These are phyloP conservation scores for Spheniscus humboldti DNA, from an alignment of 2,797 vertebrate species.

Conservation along the genomic window DNA sequence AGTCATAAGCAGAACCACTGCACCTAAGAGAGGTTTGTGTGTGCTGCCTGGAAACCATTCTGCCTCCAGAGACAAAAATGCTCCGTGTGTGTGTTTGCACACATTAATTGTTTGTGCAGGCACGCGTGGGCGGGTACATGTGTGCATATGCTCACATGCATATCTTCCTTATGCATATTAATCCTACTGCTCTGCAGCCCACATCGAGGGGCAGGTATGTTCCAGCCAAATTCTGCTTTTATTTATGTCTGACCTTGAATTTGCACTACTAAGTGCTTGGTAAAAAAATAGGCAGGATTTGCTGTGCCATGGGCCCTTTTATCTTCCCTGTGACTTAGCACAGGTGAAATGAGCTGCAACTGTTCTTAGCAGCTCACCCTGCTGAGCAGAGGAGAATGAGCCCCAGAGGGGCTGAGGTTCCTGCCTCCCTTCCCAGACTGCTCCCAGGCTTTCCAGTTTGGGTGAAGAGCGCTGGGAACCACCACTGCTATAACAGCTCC, in stretches of 20 bases:
- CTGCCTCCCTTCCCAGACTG: neutral
- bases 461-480: neutral
- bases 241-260: neutral
- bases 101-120: conserved; percentile 14
- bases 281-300: neutral
- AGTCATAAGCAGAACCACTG: neutral
- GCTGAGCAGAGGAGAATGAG: neutral
- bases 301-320: neutral
- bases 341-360: neutral
- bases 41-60: conserved; percentile 6
- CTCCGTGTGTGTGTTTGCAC: neutral
- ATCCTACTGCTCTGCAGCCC: neutral
- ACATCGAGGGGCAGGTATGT: neutral
- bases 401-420: neutral
- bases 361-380: neutral
- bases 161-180: neutral
- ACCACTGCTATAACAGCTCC: neutral
- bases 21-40: neutral
- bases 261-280: neutral
- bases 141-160: neutral
- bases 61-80: conserved; percentile 19
- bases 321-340: neutral
- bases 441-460: neutral
- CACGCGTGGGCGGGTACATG: neutral
- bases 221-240: neutral